Evolutionary conservation across 2,888 invertebrate species (phyloP), one percentile per base, ranked within the genome.

Genomic region (Entomobrya proxima): DNA sequence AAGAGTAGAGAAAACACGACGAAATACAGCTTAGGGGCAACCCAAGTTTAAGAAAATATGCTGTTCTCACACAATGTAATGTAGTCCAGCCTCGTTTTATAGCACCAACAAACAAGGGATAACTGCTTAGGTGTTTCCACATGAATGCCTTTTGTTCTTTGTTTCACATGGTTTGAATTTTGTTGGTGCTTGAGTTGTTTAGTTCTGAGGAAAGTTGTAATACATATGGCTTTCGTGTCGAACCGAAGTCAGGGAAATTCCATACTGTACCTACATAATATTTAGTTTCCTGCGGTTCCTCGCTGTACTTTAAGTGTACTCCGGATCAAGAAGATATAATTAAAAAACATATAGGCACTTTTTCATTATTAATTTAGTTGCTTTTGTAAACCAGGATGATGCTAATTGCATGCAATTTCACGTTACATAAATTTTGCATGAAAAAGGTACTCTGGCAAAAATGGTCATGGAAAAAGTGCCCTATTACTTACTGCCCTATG

Each of bases 121-220:
- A n/a, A n/a, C n/a, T n/a, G n/a, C n/a, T n/a, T n/a, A n/a, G 37
- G 32, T 64, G 35, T 52, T 79, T 79, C 69, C 69, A 69, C 52
- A 69, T 79, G 79, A 67, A 69, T 79, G 32, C 52, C 69, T 40
- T 69, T 24, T 11, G n/a, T 44, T 67, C 50, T 30, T 61, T 78
- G 47, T 61, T 58, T 64, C 47, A n/a, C n/a, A n/a, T n/a, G n/a
- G n/a, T n/a, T n/a, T n/a, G n/a, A n/a, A n/a, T n/a, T n/a, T n/a
- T n/a, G n/a, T n/a, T n/a, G n/a, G n/a, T n/a, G n/a, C n/a, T n/a
- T n/a, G n/a, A n/a, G n/a, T n/a, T n/a, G n/a, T n/a, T n/a, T n/a
- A n/a, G n/a, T n/a, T n/a, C n/a, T n/a, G n/a, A n/a, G n/a, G n/a
- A n/a, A n/a, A n/a, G n/a, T n/a, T n/a, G n/a, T n/a, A n/a, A n/a